Percentiles rank a stretch among this genome's conserved stretches.
These are phyloP conservation scores for Brachirus orientalis DNA, from an alignment of 2,113 vertebrate species.

Conservation along the genomic window DNA sequence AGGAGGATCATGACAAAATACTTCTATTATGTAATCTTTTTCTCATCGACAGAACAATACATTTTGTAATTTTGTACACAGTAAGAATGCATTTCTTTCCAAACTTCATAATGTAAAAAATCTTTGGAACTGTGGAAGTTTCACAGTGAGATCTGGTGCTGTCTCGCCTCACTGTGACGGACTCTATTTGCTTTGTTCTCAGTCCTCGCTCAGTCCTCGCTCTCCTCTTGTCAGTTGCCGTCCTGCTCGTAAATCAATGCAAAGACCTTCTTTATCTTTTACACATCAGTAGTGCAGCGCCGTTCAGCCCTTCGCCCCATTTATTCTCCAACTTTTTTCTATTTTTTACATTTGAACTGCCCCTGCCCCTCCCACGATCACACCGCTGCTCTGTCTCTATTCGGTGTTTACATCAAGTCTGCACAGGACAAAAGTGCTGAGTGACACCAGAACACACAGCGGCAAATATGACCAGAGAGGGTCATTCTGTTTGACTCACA, in stretches of 20 bases:
- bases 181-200: slow-evolving; percentile 6
- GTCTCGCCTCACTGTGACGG: too few species aligned
- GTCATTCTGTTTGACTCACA: not conserved
- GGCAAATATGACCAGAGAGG: not conserved
- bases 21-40: too few species aligned
- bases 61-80: too few species aligned
- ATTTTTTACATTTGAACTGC: too few species aligned
- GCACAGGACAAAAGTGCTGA: slow-evolving; percentile 28
- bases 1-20: too few species aligned
- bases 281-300: slow-evolving; percentile 89
- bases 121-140: too few species aligned
- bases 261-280: slow-evolving; percentile 91
- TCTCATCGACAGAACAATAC: too few species aligned
- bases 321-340: slow-evolving; percentile 73
- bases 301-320: slow-evolving; percentile 84
- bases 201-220: slow-evolving; percentile 59
- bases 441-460: slow-evolving; percentile 33
- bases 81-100: too few species aligned
- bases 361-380: slow-evolving; percentile 41
- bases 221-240: not conserved
- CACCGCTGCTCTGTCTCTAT: slow-evolving; percentile 73
- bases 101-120: too few species aligned
- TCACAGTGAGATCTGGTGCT: too few species aligned
- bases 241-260: slow-evolving; percentile 62
- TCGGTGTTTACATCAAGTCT: slow-evolving; percentile 50